Conservation (phyloP, 2,113 vertebrate genomes). For the Colius striatus region DNA sequence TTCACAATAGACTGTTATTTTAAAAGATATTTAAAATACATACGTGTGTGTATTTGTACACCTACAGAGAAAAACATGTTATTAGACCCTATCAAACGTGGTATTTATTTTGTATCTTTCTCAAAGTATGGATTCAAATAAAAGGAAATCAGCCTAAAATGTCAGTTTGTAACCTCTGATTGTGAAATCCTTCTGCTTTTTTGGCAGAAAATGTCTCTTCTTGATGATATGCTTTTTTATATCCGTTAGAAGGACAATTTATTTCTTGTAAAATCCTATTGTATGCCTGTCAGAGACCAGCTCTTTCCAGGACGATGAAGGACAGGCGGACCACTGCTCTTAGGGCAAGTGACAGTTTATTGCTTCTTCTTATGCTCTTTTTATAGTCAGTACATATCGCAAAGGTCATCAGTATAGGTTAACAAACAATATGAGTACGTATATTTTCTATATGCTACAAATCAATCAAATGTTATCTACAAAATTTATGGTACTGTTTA, state of each 20-base stretch:
- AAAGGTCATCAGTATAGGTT: too few species aligned
- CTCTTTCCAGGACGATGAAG: too few species aligned
- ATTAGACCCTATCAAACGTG: background rate
- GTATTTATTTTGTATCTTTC: background rate
- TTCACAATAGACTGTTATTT: background rate
- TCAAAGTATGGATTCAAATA: background rate
- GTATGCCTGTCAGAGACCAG: too few species aligned
- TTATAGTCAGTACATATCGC: too few species aligned
- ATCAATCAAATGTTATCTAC: too few species aligned
- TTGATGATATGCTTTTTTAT: background rate
- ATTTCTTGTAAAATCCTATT: background rate
- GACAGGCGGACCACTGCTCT: too few species aligned
- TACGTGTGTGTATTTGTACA: fast-evolving
- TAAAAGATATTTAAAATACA: background rate
- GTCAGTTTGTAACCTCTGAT: background rate
- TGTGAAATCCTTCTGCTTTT: background rate
- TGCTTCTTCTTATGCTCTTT: too few species aligned
- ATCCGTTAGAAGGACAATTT: background rate
- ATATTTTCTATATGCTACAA: too few species aligned
- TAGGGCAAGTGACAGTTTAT: too few species aligned
- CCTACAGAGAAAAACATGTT: background rate
- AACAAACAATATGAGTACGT: too few species aligned
- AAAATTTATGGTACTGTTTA: too few species aligned
- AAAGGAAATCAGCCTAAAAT: background rate
- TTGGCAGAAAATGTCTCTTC: background rate